These are phyloP conservation scores for Morphnarchus princeps DNA, from an alignment of 2,113 vertebrate species.

Conservation along the genomic window DNA sequence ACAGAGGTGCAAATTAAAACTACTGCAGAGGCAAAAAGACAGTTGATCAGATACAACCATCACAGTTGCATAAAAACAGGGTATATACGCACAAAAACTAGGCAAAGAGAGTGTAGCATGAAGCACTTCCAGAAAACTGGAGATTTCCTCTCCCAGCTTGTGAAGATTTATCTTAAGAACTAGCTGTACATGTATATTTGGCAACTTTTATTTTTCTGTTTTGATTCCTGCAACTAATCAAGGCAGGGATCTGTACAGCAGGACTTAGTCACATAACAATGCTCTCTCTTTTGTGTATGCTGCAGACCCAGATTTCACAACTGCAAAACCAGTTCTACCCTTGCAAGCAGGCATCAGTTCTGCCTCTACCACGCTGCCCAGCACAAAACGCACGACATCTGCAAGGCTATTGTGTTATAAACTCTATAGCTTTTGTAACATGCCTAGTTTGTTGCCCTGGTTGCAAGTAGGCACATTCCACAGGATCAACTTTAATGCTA, in stretches of 20 bases:
- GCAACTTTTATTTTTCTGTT: not conserved
- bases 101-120: not conserved
- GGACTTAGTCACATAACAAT: not conserved
- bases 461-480: not conserved
- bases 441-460: not conserved
- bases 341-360: not conserved
- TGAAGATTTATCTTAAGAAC: not conserved
- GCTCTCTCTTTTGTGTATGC: not conserved
- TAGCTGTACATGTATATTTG: not conserved
- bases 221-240: not conserved
- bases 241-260: not conserved
- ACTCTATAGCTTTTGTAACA: not conserved
- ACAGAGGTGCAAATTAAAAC: not conserved
- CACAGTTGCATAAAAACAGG: not conserved
- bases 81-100: not conserved
- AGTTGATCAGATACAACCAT: not conserved
- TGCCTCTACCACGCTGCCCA: not conserved
- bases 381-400: fast-evolving
- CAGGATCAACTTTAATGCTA: not conserved
- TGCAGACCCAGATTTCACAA: not conserved
- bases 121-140: not conserved
- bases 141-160: not conserved
- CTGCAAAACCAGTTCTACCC: not conserved
- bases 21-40: not conserved
- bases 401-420: not conserved